Base-by-base conservation (phyloP, 2,797 vertebrate species). In the Neomorphus geoffroyi region DNA sequence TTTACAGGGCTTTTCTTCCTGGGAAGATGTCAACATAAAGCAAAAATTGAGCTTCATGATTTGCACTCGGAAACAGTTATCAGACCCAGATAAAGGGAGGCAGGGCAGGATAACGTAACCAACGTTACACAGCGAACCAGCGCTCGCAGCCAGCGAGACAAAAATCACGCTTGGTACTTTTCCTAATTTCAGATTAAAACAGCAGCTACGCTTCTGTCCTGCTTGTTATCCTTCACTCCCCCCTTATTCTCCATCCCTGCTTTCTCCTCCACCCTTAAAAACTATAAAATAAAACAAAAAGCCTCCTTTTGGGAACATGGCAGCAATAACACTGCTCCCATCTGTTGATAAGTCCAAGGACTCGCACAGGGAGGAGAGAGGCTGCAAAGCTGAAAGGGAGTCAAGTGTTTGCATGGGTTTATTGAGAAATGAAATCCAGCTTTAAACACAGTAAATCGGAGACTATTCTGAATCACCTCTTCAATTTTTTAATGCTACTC, bases 401-500 rank as follows among this genome's bases (percentile, higher is more conserved):
- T 87, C 71, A 78, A 88, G 78, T 70, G 84, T 86, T 94, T 74
- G 93, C 92, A 19, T 5, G 93, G 88, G n/a, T 92, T 94, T 72
- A 69, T 65, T 65, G 92, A 88, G 95, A 80, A 94, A 89, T 65
- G 94, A 95, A 97, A 95, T 58, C 93, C 91, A 83, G 92, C 90
- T 73, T 94, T 86, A 96, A 84, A 92, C 89, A 88, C 88, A 81
- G 91, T 46, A 82, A 97, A 92, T 92, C 3, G 45, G 86, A 96
- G 91, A 86, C 91, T 85, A 92, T 78, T 82, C 94, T 58, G 65
- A 84, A 66, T 57, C 94, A 96, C 96, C 94, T 96, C 96, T 87
- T 88, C 65, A 51, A 92, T 91, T 90, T 92, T 92, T 96, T 94
- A 92, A 97, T 72, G 41, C 90, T 66, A 79, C 97, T 96, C 96